phyloP scores from a whole-genome alignment of 2,888 invertebrate genomes.

The Aromia moschata region DNA sequence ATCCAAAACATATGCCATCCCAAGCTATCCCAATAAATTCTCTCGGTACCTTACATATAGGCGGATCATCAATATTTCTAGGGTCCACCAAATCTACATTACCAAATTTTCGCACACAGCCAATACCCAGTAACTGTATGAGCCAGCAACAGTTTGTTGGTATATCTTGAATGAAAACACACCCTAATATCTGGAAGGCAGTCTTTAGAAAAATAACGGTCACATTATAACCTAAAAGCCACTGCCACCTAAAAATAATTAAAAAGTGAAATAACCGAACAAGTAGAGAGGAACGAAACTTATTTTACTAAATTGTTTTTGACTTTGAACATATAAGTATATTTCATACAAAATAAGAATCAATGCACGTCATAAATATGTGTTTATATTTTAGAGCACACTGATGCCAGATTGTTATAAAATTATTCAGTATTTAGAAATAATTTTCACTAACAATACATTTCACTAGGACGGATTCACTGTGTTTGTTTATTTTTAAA shows the following conservation, averaged over 20 bases:
- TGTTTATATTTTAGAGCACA: too few species aligned
- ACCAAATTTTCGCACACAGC: constrained; percentile 82
- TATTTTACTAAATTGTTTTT: too few species aligned
- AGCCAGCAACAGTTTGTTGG: constrained; percentile 71
- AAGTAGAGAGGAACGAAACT: too few species aligned
- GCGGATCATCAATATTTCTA: constrained; percentile 40
- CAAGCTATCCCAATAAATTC: constrained; percentile 91
- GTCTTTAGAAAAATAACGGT: constrained; percentile 89
- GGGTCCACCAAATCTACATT: constrained; percentile 49
- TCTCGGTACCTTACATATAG: constrained; percentile 73
- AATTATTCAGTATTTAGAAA: too few species aligned
- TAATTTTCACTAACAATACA: too few species aligned
- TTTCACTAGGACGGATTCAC: too few species aligned
- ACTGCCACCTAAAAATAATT: constrained; percentile 79
- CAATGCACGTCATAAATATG: too few species aligned
- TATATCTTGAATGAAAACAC: constrained; percentile 78
- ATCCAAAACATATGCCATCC: constrained; percentile 95
- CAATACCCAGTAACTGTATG: constrained; percentile 88
- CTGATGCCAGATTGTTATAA: too few species aligned
- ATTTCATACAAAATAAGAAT: too few species aligned
- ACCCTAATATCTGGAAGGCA: constrained; percentile 89
- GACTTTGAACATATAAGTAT: too few species aligned
- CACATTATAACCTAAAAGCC: constrained; percentile 89
- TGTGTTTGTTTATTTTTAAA: too few species aligned
- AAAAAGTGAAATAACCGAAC: too few species aligned